phyloP scores from a whole-genome alignment of 2,113 vertebrate species.

The Varanus komodoensis region DNA sequence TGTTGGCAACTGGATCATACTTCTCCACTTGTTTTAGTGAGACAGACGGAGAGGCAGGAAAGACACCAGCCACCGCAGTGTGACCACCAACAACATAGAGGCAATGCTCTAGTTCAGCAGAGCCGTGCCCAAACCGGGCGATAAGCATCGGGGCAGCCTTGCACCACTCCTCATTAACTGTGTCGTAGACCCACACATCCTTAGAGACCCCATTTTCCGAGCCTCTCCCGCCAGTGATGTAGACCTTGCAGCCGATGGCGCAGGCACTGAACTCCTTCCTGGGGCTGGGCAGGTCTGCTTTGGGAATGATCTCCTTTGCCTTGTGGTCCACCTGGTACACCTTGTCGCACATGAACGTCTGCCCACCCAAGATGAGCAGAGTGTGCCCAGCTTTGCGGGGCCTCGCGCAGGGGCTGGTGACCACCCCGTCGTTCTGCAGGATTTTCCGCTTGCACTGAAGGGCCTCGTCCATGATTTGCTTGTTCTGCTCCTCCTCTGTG shows the following conservation, averaged over 20 bases:
- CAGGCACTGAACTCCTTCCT: constrained; percentile 96
- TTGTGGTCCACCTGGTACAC: constrained; percentile 96
- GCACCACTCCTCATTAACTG: constrained; percentile 92
- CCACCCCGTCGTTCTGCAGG: constrained; percentile 89
- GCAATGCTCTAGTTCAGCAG: constrained; percentile 90
- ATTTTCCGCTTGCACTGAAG: constrained; percentile 90
- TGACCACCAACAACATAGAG: constrained; percentile 94
- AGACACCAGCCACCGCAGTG: constrained; percentile 90
- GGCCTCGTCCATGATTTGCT: constrained; percentile 89
- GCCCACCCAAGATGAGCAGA: constrained; percentile 91
- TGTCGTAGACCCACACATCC: constrained; percentile 96
- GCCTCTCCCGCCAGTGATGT: constrained; percentile 91
- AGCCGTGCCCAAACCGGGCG: constrained; percentile 93
- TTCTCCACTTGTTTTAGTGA: constrained; percentile 94
- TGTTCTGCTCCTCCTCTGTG: constrained; percentile 85
- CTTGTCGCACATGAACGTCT: constrained; percentile 98
- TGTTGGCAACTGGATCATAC: constrained; percentile 88
- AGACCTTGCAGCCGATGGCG: constrained; percentile 94
- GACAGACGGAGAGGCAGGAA: constrained; percentile 91
- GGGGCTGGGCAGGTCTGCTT: constrained; percentile 92
- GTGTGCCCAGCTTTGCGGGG: constrained; percentile 94
- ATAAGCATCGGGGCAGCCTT: constrained; percentile 96
- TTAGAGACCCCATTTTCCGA: constrained; percentile 95
- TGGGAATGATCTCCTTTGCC: constrained; percentile 95
- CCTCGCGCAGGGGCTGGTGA: constrained; percentile 90